Base-by-base conservation (phyloP, 2,113 vertebrate genomes). In the Sapayoa aenigma region DNA sequence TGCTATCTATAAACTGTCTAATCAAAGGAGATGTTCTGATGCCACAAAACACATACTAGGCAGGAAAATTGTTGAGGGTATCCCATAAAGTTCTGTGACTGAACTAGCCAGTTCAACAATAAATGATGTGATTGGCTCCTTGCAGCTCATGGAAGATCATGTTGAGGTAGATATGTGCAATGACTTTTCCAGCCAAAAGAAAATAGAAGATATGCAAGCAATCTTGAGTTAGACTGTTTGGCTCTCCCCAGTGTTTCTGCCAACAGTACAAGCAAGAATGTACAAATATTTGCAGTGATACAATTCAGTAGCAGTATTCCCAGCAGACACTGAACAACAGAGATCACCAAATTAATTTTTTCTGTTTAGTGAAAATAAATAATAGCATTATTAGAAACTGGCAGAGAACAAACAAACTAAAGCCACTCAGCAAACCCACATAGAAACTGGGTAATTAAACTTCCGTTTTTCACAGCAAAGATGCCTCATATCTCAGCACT, bases 361-460 rank as follows among this genome's bases (percentile, higher is more conserved):
- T 72, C 39, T 72, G 27, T 58, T 86, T 46, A 90, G 76, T 49
- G n/a, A 49, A 90, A 86, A 69, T 49, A 96, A 92, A 78, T 66
- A 80, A 85, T 21, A 53, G 37, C 24, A 84, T 67, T 92, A 86
- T 75, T 75, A 72, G 39, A 90, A 82, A 74, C 65, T 56, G 63
- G 33, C 68, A 90, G 58, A 82, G 84, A 69, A 92, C 77, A 91
- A 92, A 86, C 76, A 93, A 91, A 89, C 66, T 37, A 84, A 89
- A 94, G 89, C 53, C 89, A 90, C 47, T 86, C 80, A 52, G 82
- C 85, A 94, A 95, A 89, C 71, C 74, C 92, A 74, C 85, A 88
- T n/a, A 94, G 82, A 96, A 90, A 87, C 35, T n/a, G 35, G 21
- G 41, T 90, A 86, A 93, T 93, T 88, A 90, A 92, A 93, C 56